These are phyloP conservation scores for Vollenhovia emeryi DNA, from an alignment of 1,140 invertebrate species.

Conservation along the genomic window DNA sequence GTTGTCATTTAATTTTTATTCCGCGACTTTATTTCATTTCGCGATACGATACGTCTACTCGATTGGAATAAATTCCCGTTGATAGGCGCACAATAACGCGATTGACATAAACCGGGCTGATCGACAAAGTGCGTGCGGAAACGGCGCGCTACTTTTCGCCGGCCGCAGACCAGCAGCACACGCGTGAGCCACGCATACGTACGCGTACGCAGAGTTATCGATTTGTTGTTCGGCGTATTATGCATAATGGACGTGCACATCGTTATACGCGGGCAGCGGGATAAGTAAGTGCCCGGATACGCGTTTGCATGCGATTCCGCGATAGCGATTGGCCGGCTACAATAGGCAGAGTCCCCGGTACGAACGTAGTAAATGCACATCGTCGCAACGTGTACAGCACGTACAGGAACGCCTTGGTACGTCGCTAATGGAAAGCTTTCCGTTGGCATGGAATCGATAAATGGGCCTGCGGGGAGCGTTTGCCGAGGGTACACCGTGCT, in stretches of 20 bases:
- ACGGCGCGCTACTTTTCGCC: neutral
- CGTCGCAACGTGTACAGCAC: slow-evolving; percentile 47
- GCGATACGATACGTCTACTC: neutral
- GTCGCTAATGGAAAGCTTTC: slow-evolving; percentile 76
- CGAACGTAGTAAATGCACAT: slow-evolving; percentile 60
- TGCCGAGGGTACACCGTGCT: slow-evolving; percentile 56
- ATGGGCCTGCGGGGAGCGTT: slow-evolving; percentile 58
- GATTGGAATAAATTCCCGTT: slow-evolving; percentile 19
- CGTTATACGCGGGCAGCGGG: neutral
- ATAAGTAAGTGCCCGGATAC: slow-evolving; percentile 56
- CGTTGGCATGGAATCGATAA: slow-evolving; percentile 70
- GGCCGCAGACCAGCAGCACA: neutral
- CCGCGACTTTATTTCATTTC: slow-evolving; percentile 18
- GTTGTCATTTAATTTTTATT: slow-evolving; percentile 30
- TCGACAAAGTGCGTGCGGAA: neutral
- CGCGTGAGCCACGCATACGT: slow-evolving; percentile 31
- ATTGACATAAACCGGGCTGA: slow-evolving; percentile 8
- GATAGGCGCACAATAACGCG: slow-evolving; percentile 24
- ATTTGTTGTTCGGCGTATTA: slow-evolving; percentile 42
- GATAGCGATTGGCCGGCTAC: slow-evolving; percentile 64
- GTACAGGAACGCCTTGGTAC: slow-evolving; percentile 55
- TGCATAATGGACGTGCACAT: neutral
- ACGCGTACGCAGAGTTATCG: slow-evolving; percentile 38
- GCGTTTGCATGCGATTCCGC: slow-evolving; percentile 41
- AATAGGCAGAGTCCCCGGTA: slow-evolving; percentile 44